A percentile compares a stretch with the other conserved stretches of the same genome.
Conservation (phyloP, 2,797 vertebrate species). For the Premnoplex brunnescens region DNA sequence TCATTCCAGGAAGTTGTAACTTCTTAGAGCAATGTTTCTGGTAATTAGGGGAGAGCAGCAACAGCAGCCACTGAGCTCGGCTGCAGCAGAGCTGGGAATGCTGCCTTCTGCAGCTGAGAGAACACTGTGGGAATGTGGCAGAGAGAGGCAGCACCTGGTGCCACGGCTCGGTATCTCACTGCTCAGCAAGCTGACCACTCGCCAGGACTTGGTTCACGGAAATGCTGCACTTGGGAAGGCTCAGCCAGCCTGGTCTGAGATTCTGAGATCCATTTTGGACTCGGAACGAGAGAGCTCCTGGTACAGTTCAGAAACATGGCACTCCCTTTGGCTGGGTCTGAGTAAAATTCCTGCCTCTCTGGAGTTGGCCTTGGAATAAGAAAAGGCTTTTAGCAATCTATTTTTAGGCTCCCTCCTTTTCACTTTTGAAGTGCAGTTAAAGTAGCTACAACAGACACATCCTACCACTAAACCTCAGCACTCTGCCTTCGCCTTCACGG, state of each 20-base stretch:
- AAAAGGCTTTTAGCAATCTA: not conserved
- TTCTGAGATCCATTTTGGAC: not conserved
- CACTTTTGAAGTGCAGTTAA: not conserved
- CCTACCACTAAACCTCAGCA: not conserved
- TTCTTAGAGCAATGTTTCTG: conserved; percentile 14
- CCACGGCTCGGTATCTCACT: rapidly evolving
- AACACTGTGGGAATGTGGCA: rapidly evolving
- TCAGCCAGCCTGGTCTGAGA: not conserved
- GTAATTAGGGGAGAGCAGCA: not conserved
- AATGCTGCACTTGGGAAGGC: not conserved
- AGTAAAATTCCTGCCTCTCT: not conserved
- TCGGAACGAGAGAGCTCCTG: not conserved
- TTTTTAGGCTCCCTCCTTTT: not conserved
- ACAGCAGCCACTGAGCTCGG: not conserved
- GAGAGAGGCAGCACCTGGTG: not conserved
- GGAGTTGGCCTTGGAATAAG: not conserved
- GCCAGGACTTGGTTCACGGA: rapidly evolving
- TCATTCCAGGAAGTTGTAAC: conserved; percentile 22
- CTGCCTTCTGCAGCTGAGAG: not conserved
- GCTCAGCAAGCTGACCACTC: not conserved
- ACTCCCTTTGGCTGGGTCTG: not conserved
- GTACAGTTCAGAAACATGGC: rapidly evolving
- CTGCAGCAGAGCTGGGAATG: not conserved
- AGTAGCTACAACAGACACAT: not conserved
- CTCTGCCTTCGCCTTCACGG: not conserved